A percentile compares a stretch with the other conserved stretches of the same genome.
phyloP scores from a whole-genome alignment of 2,797 vertebrate genomes.

The Melanotaenia nigrans region DNA sequence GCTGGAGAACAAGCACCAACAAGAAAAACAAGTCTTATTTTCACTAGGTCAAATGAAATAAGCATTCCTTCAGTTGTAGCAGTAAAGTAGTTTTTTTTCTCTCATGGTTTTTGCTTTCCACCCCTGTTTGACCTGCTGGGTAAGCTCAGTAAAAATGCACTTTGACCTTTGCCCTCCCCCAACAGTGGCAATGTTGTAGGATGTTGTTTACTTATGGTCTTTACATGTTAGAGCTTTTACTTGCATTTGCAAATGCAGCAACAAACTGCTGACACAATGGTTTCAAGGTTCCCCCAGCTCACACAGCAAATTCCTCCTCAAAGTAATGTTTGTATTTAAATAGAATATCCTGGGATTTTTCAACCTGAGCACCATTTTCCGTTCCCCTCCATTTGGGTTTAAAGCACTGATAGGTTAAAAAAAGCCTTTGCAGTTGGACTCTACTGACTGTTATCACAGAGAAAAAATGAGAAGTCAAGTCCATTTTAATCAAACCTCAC shows the following conservation, averaged over 20 bases:
- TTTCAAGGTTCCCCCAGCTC: not conserved
- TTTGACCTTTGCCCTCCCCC: constrained; percentile 7
- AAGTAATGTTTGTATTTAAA: not conserved
- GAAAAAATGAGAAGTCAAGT: not conserved
- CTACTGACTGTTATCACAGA: not conserved
- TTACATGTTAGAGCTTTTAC: not conserved
- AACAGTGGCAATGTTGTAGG: constrained; percentile 5
- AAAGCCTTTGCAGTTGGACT: not conserved
- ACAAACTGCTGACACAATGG: not conserved
- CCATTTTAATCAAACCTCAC: not conserved
- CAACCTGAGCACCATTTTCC: not conserved
- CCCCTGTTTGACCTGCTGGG: constrained; percentile 6
- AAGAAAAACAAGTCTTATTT: not conserved
- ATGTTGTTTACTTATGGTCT: constrained; percentile 2
- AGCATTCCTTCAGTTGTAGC: not conserved
- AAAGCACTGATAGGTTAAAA: not conserved
- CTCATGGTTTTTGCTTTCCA: constrained; percentile 4
- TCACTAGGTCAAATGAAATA: not conserved
- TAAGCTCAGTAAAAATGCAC: constrained; percentile 1
- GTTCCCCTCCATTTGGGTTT: not conserved
- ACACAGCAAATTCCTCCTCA: not conserved
- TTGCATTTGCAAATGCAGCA: not conserved
- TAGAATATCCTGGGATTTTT: not conserved
- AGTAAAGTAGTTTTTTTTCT: not conserved
- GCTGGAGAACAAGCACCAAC: not conserved